Evolutionary conservation across 2,888 invertebrate genomes (phyloP).

Genomic region (Scaptomyza reducta): DNA sequence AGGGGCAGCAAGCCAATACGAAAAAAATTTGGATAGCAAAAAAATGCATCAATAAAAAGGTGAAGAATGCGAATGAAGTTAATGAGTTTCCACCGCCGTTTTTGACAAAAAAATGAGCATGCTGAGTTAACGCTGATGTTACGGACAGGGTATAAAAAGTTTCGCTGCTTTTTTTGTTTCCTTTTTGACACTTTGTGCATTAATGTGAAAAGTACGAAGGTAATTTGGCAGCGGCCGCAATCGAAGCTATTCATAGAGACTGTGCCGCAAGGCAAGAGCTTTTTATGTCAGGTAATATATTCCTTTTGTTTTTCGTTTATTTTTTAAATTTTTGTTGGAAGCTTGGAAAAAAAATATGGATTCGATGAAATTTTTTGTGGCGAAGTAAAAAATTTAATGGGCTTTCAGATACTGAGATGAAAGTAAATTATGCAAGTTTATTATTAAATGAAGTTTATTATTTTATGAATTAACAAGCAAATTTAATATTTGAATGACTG

Average conservation of each 20-base stretch:
- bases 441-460: no score
- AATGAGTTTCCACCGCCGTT: conserved; percentile 2
- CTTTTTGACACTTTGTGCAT: conserved; percentile 38
- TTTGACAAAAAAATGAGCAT: neutral
- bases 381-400: neutral
- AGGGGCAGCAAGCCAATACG: neutral
- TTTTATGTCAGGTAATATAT: conserved; percentile 2
- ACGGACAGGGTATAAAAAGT: conserved; percentile 20
- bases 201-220: conserved; percentile 5
- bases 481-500: no score
- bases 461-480: no score
- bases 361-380: neutral
- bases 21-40: conserved; percentile 27
- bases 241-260: conserved; percentile 35
- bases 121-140: conserved; percentile 21
- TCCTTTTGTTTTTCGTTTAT: neutral
- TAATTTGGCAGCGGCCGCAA: conserved; percentile 17
- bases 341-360: neutral
- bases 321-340: neutral
- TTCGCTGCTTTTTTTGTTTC: neutral
- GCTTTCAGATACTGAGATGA: neutral
- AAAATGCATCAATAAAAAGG: conserved; percentile 69
- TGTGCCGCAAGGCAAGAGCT: neutral
- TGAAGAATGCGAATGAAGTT: conserved; percentile 28
- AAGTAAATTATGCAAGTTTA: neutral